Conservation (phyloP, 1,140 invertebrate genomes). For the Brachionus manjavacas region DNA sequence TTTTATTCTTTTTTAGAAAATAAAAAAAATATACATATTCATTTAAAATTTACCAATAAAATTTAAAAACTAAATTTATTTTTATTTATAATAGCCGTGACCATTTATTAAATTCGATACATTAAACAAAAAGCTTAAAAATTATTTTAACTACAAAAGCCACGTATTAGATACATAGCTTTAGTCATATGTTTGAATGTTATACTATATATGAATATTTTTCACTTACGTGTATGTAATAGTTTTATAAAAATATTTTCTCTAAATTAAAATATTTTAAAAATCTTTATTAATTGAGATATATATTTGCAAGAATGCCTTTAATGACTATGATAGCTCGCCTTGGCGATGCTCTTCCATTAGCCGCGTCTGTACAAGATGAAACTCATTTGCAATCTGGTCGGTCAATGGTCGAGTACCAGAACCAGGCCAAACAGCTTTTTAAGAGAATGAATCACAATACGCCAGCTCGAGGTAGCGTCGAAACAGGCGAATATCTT, state of each 20-base stretch:
- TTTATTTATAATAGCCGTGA: not conserved
- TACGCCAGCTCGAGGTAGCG: constrained; percentile 81
- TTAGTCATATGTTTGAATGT: constrained; percentile 20
- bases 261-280: not conserved
- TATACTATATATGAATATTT: not conserved
- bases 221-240: constrained; percentile 16
- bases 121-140: not conserved
- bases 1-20: no score
- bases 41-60: not conserved
- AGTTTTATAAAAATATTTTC: not conserved
- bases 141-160: not conserved
- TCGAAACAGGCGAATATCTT: constrained; percentile 90
- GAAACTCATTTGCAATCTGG: constrained; percentile 94
- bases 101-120: not conserved
- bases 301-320: constrained; percentile 68
- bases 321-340: constrained; percentile 93
- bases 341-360: constrained; percentile 83
- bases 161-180: not conserved
- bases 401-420: constrained; percentile 87
- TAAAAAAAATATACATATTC: no score
- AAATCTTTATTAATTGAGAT: not conserved
- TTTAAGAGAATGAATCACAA: constrained; percentile 83
- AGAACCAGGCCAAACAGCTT: constrained; percentile 98
- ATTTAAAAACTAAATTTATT: not conserved
- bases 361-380: constrained; percentile 94